Evolutionary conservation across 2,113 vertebrate genomes (phyloP).

Genomic region (Symphodus melops): DNA sequence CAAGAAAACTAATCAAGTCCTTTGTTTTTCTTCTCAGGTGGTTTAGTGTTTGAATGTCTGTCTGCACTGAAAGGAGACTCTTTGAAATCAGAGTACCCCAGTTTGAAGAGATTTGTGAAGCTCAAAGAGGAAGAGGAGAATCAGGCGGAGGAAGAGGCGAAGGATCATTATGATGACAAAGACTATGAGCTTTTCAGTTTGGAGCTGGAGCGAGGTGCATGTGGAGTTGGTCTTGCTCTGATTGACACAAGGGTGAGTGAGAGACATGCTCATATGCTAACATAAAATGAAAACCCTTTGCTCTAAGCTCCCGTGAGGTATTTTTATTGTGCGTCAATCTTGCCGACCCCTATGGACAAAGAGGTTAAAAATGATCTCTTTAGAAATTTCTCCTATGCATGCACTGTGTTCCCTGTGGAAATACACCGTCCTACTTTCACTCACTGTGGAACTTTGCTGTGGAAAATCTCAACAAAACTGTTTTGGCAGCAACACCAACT

Average conservation of each 20-base stretch:
- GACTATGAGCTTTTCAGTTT: conserved; percentile 81
- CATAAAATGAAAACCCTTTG: no score
- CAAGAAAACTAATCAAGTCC: not conserved
- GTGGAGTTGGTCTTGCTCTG: conserved; percentile 81
- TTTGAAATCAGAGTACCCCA: conserved; percentile 24
- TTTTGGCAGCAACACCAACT: no score
- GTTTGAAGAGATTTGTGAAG: conserved; percentile 34
- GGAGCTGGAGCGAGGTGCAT: conserved; percentile 79
- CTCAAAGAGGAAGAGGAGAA: conserved; percentile 66
- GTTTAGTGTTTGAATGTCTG: conserved; percentile 67
- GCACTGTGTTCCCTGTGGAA: no score
- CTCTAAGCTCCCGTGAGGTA: no score
- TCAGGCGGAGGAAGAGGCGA: conserved; percentile 29
- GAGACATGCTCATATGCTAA: not conserved
- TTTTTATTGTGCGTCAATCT: no score
- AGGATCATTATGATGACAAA: conserved; percentile 43
- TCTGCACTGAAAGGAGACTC: conserved; percentile 62
- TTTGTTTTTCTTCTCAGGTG: conserved; percentile 34
- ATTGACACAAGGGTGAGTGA: conserved; percentile 82
- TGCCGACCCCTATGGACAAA: no score
- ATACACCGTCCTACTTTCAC: no score
- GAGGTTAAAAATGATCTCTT: no score
- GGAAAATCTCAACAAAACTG: no score
- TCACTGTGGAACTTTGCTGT: no score
- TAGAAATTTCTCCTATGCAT: no score